A percentile compares a stretch with the other conserved stretches of the same genome.
phyloP scores from a whole-genome alignment of 2,113 vertebrate genomes.

The Alectura lathami region DNA sequence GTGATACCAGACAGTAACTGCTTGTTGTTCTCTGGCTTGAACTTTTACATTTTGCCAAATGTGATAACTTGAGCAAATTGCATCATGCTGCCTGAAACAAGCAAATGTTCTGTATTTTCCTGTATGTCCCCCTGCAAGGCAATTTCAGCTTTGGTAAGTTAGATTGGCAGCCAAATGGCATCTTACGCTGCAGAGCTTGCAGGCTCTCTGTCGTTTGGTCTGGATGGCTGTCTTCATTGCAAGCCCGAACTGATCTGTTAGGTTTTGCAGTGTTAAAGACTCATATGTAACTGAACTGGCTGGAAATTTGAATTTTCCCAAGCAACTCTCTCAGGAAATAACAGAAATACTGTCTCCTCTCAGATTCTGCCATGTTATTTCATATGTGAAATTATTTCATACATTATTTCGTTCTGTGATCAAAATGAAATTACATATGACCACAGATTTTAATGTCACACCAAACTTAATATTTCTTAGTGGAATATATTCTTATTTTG shows the following conservation, averaged over 20 bases:
- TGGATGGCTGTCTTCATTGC: background rate
- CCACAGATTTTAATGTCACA: background rate
- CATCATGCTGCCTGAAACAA: constrained; percentile 47
- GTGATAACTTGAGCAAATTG: constrained; percentile 59
- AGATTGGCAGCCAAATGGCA: background rate
- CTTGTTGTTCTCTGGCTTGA: constrained; percentile 52
- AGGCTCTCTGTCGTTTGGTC: constrained; percentile 52
- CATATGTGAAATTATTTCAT: background rate
- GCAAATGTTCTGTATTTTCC: constrained; percentile 33
- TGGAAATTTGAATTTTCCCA: constrained; percentile 14
- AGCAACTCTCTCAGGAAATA: background rate
- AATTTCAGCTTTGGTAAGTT: constrained; percentile 24
- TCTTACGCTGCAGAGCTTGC: background rate
- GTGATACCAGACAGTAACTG: constrained; percentile 63
- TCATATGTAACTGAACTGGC: background rate
- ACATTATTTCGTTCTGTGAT: background rate
- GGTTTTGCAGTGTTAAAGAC: background rate
- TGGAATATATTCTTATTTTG: background rate
- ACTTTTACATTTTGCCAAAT: constrained; percentile 48
- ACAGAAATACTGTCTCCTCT: background rate
- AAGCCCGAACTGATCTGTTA: constrained; percentile 18
- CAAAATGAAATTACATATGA: background rate
- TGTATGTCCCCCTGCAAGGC: background rate
- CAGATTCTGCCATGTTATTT: background rate
- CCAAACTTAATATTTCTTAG: background rate